A percentile compares a stretch with the other conserved stretches of the same genome.
Evolutionary conservation across 2,888 invertebrate genomes (phyloP).

Genomic region (Cheilosia vernalis): DNA sequence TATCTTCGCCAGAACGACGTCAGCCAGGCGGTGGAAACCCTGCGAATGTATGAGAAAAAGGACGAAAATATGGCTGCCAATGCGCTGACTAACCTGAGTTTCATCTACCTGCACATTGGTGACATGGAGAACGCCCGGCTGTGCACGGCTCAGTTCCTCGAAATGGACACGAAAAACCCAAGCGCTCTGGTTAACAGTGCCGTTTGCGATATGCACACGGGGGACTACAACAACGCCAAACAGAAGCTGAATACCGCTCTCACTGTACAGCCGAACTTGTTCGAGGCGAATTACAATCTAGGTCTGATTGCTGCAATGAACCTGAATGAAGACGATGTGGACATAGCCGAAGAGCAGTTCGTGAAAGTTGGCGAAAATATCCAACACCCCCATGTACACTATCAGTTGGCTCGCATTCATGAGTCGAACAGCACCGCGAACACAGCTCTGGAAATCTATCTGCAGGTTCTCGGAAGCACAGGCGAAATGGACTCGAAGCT

Average conservation of each 20-base stretch:
- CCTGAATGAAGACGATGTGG: slow-evolving; percentile 86
- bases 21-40: slow-evolving; percentile 90
- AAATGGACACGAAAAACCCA: slow-evolving; percentile 90
- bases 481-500: slow-evolving; percentile 94
- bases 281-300: slow-evolving; percentile 93
- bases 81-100: slow-evolving; percentile 93
- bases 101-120: slow-evolving; percentile 91
- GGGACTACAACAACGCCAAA: slow-evolving; percentile 88
- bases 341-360: slow-evolving; percentile 91
- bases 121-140: slow-evolving; percentile 91
- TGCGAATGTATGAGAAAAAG: slow-evolving; percentile 94
- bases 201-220: slow-evolving; percentile 89
- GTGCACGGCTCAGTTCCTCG: slow-evolving; percentile 88
- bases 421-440: slow-evolving; percentile 84
- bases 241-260: slow-evolving; percentile 90
- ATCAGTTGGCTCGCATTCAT: slow-evolving; percentile 91
- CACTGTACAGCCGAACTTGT: slow-evolving; percentile 91
- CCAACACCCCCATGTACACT: slow-evolving; percentile 86
- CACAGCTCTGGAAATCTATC: slow-evolving; percentile 87
- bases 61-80: slow-evolving; percentile 92
- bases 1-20: slow-evolving; percentile 92
- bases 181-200: slow-evolving; percentile 94
- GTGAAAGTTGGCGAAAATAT: slow-evolving; percentile 80
- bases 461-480: slow-evolving; percentile 92
- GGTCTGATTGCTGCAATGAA: slow-evolving; percentile 84